Base-by-base conservation (phyloP, 2,797 vertebrate genomes). In the Crocidura indochinensis region DNA sequence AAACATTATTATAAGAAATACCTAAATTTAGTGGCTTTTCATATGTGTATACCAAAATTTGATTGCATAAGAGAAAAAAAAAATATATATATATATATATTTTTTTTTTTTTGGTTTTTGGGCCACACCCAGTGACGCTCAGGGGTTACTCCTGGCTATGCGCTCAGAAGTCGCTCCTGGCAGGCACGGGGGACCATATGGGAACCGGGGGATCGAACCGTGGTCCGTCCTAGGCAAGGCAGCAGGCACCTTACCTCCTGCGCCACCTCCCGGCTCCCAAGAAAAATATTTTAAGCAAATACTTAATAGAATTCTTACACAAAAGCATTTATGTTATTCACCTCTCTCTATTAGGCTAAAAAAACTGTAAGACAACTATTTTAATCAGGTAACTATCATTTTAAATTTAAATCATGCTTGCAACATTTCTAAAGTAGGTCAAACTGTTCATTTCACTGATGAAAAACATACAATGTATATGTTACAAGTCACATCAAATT, bases 391-490 rank as follows among this genome's bases (percentile, higher is more conserved):
- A 68, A 77, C 17, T 81, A 6, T 62, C 53, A 24, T 81, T 91
- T n/a, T 87, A 84, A 80, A 75, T 72, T 79, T 67, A 94, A 95
- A 92, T 46, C 8, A 20, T 82, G 60, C 46, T 81, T 56, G 12
- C 46, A 92, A 83, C 87, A 65, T 81, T 81, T 81, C 67, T 38
- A 91, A 26, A 86, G 84, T 31, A 14, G 69, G 17, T 19, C n/a
- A 53, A 92, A 88, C 76, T 47, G 76, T 10, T 53, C 9, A 89
- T 75, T 75, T 93, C 53, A 78, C 60, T 91, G n/a, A 87, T 47
- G 62, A 83, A 91, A 87, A 79, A 78, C 71, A n/a, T 26, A 82
- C 51, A 29, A 56, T 68, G 5, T 73, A 8, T 67, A 46, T 2
- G 49, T 83, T 75, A 27, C 46, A 81, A 44, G 72, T 8, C 65